These are phyloP conservation scores for Pagrus major DNA, from an alignment of 2,113 vertebrate genomes.

Conservation along the genomic window DNA sequence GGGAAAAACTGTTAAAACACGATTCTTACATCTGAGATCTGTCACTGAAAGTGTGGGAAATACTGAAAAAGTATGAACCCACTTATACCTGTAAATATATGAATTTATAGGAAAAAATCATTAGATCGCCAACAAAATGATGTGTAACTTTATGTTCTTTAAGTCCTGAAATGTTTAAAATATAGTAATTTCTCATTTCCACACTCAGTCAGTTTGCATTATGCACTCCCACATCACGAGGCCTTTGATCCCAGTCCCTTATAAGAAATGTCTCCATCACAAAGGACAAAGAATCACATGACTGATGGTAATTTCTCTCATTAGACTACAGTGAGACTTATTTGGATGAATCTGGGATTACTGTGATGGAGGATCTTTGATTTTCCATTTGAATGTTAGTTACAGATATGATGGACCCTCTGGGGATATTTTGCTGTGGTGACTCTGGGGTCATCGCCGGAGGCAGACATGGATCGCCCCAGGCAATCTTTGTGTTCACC, in stretches of 20 bases:
- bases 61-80: not conserved
- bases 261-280: slow-evolving; percentile 21
- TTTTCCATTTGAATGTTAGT: slow-evolving; percentile 23
- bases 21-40: not conserved
- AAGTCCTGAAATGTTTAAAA: not conserved
- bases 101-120: not conserved
- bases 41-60: not conserved
- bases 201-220: slow-evolving; percentile 15
- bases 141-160: not conserved
- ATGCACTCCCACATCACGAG: not conserved
- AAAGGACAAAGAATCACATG: slow-evolving; percentile 12
- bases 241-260: slow-evolving; percentile 14
- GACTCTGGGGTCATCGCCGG: slow-evolving; percentile 55
- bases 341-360: slow-evolving; percentile 22
- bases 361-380: slow-evolving; percentile 18
- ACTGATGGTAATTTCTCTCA: slow-evolving; percentile 23
- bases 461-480: slow-evolving; percentile 63
- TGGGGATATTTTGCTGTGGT: slow-evolving; percentile 50
- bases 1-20: not conserved
- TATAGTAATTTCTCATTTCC: not conserved
- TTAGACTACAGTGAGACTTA: slow-evolving; percentile 13
- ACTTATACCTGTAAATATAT: not conserved
- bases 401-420: slow-evolving; percentile 54
- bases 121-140: too few relatives aligned
- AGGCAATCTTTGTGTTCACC: slow-evolving; percentile 49